Base-by-base conservation (phyloP, 2,113 vertebrate species). In the Vimba vimba region DNA sequence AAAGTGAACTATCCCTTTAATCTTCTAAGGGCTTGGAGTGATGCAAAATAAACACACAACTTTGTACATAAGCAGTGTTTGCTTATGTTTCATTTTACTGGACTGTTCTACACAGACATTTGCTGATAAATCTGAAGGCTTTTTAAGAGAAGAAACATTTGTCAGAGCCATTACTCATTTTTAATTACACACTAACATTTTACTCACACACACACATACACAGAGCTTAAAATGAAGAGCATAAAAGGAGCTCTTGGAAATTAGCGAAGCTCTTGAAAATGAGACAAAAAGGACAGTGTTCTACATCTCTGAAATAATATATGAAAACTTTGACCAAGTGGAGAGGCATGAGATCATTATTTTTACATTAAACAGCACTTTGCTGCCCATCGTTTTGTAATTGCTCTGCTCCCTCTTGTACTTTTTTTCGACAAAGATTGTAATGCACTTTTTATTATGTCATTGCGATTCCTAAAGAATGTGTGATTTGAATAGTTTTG, bases 211-310 rank as follows among this genome's bases (percentile, higher is more conserved):
- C 50, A 80, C 19, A 3, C 0, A 52, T 1, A 0, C 39, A 43
- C 13, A 71, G 9, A 60, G 59, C 79, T 66, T 45, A 30, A 81
- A 62, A 66, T 64, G 79, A 81, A 30, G 79, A 81, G 79, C 73
- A 2, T 25, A 15, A 75, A 66, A 64, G 15, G 57, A 80, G 15
- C 36, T 47, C n/a, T 30, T 59, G 36, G 47, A 80, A 47, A 80
- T 66, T 47, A 4, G 39, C 9, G 19, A 25, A 80, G 59, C 79
- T 62, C 79, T 80, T 80, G 59, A 80, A 36, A 64, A 64, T 45
- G 15, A 64, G n/a, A 66, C 64, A 47, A 80, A 80, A 66, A 66
- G 23, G 15, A 62, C 57, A 17, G 13, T 81, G 39, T 47, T 62
- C 36, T 47, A n/a, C 55, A 66, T 30, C 39, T 47, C 59, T 21